These are phyloP conservation scores for Myrmecophaga tridactyla DNA, from an alignment of 2,113 vertebrate species.

Conservation along the genomic window DNA sequence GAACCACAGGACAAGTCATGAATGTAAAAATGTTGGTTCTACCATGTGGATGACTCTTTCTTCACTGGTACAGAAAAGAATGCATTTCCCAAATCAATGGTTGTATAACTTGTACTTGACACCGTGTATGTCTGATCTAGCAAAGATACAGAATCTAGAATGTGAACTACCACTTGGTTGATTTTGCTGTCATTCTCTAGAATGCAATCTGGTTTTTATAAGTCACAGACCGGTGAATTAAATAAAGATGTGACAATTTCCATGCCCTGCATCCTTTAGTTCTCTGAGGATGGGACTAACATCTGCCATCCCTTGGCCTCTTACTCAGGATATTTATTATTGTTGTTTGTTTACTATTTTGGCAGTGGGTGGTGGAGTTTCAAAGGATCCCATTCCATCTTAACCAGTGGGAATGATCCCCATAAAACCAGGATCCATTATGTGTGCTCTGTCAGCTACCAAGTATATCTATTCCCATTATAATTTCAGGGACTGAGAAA, in stretches of 20 bases:
- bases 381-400: neutral
- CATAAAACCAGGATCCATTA: neutral
- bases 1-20: neutral
- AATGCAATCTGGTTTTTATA: neutral
- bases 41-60: neutral
- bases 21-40: neutral
- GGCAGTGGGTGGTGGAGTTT: neutral
- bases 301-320: neutral
- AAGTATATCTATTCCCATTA: neutral
- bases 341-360: neutral
- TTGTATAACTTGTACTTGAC: neutral
- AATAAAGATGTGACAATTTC: neutral
- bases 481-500: neutral
- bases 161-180: neutral
- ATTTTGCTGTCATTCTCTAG: neutral
- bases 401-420: neutral
- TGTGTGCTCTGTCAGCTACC: neutral
- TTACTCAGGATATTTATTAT: neutral
- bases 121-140: neutral
- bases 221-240: too few species aligned
- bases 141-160: neutral
- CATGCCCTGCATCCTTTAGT: neutral
- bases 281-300: neutral
- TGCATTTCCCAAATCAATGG: neutral
- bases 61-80: neutral